These are phyloP conservation scores for Leucania comma DNA, from an alignment of 2,888 invertebrate genomes.

Conservation along the genomic window DNA sequence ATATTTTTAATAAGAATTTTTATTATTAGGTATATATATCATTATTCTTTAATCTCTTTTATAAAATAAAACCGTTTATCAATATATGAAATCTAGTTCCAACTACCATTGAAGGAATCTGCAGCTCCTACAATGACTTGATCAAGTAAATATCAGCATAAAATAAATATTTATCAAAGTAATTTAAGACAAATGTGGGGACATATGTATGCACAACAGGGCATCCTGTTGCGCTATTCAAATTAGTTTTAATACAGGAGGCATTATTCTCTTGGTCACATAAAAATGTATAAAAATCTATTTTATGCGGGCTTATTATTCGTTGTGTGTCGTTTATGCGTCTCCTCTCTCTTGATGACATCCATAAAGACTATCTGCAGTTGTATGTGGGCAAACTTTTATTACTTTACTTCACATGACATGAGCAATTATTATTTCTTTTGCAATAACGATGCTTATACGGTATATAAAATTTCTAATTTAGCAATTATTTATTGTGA, in stretches of 20 bases:
- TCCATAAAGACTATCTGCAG: slow-evolving; percentile 64
- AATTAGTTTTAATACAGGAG: slow-evolving; percentile 65
- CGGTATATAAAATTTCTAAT: neutral
- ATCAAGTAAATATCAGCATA: slow-evolving; percentile 41
- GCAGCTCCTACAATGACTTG: slow-evolving; percentile 24
- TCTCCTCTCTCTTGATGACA: slow-evolving; percentile 72
- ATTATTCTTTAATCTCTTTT: no score
- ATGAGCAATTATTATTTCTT: slow-evolving; percentile 11
- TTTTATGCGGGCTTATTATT: slow-evolving; percentile 80
- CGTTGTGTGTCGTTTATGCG: slow-evolving; percentile 73
- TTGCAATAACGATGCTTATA: neutral
- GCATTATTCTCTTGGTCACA: slow-evolving; percentile 71
- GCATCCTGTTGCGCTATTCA: slow-evolving; percentile 74
- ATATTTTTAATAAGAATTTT: no score
- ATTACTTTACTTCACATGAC: slow-evolving; percentile 38
- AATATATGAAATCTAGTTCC: neutral
- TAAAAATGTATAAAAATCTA: slow-evolving; percentile 73
- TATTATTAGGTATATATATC: no score
- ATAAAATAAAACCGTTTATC: neutral
- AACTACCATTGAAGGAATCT: slow-evolving; percentile 19
- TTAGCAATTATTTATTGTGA: neutral
- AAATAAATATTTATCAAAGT: slow-evolving; percentile 58
- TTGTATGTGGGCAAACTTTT: slow-evolving; percentile 60
- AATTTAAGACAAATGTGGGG: slow-evolving; percentile 57
- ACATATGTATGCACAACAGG: slow-evolving; percentile 55